These are phyloP conservation scores for Lagenorhynchus albirostris DNA, from an alignment of 2,113 vertebrate genomes.

Conservation along the genomic window DNA sequence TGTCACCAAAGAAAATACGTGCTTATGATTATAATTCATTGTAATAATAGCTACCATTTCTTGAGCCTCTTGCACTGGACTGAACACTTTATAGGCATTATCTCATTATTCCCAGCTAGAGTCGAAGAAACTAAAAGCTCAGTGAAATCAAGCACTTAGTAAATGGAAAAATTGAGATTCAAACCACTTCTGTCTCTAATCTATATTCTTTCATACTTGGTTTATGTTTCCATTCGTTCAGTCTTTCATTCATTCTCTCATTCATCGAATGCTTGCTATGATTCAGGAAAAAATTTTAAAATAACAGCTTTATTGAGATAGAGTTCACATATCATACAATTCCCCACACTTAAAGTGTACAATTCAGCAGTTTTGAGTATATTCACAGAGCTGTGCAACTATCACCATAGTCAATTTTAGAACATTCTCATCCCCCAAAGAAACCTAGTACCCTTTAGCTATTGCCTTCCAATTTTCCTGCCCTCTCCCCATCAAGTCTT, in stretches of 20 bases:
- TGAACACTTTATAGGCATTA: not conserved
- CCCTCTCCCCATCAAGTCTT: not conserved
- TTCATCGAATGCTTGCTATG: not conserved
- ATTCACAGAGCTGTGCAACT: not conserved
- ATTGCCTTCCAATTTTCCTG: not conserved
- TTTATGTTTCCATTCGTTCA: not conserved
- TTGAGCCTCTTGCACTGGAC: not conserved
- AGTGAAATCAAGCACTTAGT: not conserved
- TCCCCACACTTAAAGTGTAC: not conserved
- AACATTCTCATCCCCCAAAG: not conserved
- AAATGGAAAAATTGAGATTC: not conserved
- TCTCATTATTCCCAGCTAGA: not conserved
- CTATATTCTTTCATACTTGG: not conserved
- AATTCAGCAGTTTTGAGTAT: not conserved
- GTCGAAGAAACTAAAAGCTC: not conserved
- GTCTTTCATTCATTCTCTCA: not conserved
- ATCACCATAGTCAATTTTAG: not conserved
- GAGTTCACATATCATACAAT: not conserved
- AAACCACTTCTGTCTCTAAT: not conserved
- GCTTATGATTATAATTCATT: slow-evolving; percentile 2
- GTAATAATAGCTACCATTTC: not conserved
- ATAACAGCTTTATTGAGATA: not conserved
- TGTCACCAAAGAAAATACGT: not conserved
- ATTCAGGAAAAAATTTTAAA: not conserved
- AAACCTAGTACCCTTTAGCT: not conserved